Base-by-base conservation (phyloP, 2,888 invertebrate species). In the Conchocele bisecta region DNA sequence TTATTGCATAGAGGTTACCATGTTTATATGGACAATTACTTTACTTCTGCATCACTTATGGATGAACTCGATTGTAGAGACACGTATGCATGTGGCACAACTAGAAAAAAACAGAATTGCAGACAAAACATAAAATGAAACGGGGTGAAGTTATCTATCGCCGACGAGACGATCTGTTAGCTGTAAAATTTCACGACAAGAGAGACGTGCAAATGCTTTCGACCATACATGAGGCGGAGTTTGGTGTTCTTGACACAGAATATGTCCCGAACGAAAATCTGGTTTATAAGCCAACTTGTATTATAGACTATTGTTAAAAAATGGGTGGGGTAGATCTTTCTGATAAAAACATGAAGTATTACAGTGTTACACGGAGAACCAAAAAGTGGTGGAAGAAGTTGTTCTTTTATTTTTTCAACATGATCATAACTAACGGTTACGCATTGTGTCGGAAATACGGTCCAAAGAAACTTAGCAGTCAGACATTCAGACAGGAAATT, bases 11-110 rank as follows among this genome's bases (percentile, higher is more conserved):
- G n/a, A n/a, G n/a, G n/a, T n/a, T n/a, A n/a, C n/a, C n/a, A n/a
- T n/a, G n/a, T n/a, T n/a, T n/a, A n/a, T 46, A 65, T 75, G 53
- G 74, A 78, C 35, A 69, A 66, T 39, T 66, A 61, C 58, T 71
- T 68, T 35, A 64, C 44, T n/a, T 56, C 57, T 17, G 61, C 66
- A 9, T 54, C 65, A 67, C 44, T 70, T 4, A 59, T 35, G 50
- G 41, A 75, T 17, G 60, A 66, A 15, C 65, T 75, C 11, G 17
- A 42, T 2, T 9, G 17, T 9, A n/a, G 31, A 1, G 46, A 59
- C 13, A 74, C 74, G 4, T 60, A 65, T 35, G 56, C 63, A 1
- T 71, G 71, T 46, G 75, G 75, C n/a, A 75, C 71, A 20, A 17
- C 61, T 0, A 4, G 72, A 1, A n/a, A n/a, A n/a, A n/a, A n/a